A percentile compares a stretch with the other conserved stretches of the same genome.
These are phyloP conservation scores for Ameiurus melas DNA, from an alignment of 2,113 vertebrate species.

Conservation along the genomic window DNA sequence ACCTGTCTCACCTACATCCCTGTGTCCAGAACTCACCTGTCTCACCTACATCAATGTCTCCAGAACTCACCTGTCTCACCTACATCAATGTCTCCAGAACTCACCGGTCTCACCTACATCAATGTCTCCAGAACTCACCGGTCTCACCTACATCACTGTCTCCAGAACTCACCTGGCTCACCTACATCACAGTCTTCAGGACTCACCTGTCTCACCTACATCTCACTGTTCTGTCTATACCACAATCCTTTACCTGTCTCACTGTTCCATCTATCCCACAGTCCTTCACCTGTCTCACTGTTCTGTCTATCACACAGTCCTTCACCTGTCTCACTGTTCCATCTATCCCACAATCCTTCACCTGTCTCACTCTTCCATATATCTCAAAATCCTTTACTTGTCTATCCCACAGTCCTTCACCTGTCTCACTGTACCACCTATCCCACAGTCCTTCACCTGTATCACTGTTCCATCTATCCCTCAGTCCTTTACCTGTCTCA, in stretches of 20 bases:
- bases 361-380: too few relatives aligned
- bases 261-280: background rate
- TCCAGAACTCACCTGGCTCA: background rate
- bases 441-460: too few relatives aligned
- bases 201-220: background rate
- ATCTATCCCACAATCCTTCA: too few relatives aligned
- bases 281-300: conserved; percentile 2
- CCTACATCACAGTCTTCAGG: background rate
- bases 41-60: background rate
- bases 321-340: too few relatives aligned
- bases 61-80: background rate
- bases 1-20: background rate
- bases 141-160: background rate
- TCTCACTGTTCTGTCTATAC: background rate
- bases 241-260: background rate
- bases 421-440: too few relatives aligned
- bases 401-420: too few relatives aligned
- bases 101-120: background rate
- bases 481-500: too few relatives aligned
- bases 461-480: too few relatives aligned
- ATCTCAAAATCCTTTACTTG: too few relatives aligned
- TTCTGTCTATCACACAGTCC: too few relatives aligned
- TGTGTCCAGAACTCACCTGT: background rate
- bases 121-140: background rate
- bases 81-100: background rate